phyloP scores from a whole-genome alignment of 2,113 vertebrate genomes.

The Arenaria interpres region DNA sequence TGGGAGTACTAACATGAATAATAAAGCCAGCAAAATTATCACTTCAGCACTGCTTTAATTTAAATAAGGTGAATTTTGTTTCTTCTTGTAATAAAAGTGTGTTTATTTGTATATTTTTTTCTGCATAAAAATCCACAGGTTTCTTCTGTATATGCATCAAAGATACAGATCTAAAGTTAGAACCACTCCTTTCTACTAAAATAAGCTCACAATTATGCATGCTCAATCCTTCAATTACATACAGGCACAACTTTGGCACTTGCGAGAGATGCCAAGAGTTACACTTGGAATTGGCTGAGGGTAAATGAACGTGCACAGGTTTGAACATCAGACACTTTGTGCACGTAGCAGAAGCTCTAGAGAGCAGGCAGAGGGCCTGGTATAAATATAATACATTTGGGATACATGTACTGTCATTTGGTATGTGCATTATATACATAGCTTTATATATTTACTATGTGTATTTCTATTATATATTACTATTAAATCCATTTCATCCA shows the following conservation, averaged over 20 bases:
- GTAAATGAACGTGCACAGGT: neutral
- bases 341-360: neutral
- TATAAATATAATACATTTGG: neutral
- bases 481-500: conserved; percentile 43
- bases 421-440: conserved; percentile 15
- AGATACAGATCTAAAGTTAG: neutral
- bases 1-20: neutral
- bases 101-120: neutral
- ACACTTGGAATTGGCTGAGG: neutral
- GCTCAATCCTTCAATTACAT: neutral
- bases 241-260: neutral
- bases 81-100: neutral
- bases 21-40: neutral
- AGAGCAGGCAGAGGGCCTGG: neutral
- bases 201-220: neutral
- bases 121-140: neutral
- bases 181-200: neutral
- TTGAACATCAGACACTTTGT: neutral
- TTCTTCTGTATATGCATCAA: neutral
- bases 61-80: neutral
- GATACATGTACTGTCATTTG: neutral
- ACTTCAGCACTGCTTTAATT: neutral
- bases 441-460: conserved; percentile 43
- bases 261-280: neutral
- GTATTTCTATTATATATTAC: conserved; percentile 45